phyloP scores from a whole-genome alignment of 2,888 invertebrate species.

The Meiosimyza decipiens region DNA sequence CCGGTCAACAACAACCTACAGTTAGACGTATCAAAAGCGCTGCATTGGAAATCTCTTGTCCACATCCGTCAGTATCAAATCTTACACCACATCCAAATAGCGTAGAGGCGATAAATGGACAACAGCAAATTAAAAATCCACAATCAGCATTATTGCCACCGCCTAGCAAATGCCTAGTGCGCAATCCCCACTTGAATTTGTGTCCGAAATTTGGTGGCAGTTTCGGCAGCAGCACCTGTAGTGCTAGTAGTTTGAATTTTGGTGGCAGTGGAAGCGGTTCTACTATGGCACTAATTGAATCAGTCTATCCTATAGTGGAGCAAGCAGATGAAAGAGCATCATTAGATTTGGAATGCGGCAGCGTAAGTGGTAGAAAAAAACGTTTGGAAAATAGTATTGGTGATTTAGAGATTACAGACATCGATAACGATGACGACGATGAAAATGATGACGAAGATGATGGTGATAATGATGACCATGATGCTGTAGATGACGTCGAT shows the following conservation, averaged over 20 bases:
- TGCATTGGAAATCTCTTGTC: conserved; percentile 77
- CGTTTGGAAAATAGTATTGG: conserved; percentile 15
- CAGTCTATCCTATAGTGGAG: conserved; percentile 83
- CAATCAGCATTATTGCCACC: conserved; percentile 74
- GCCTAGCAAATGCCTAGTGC: conserved; percentile 76
- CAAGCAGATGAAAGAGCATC: conserved; percentile 78
- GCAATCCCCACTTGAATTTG: conserved; percentile 77
- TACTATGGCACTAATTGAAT: conserved; percentile 60
- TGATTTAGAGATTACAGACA: conserved; percentile 64
- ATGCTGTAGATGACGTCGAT: conserved; percentile 52
- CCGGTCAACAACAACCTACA: conserved; percentile 44
- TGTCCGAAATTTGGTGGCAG: conserved; percentile 70
- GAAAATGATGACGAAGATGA: conserved; percentile 46
- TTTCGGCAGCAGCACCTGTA: conserved; percentile 50
- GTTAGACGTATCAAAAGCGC: conserved; percentile 78
- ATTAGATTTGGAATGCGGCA: conserved; percentile 52
- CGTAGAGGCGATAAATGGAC: conserved; percentile 78
- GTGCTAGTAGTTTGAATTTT: conserved; percentile 58
- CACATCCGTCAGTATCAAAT: conserved; percentile 76
- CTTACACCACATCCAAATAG: conserved; percentile 85
- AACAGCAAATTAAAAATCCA: conserved; percentile 74
- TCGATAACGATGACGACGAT: conserved; percentile 71
- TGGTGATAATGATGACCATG: conserved; percentile 74
- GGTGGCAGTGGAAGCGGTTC: conserved; percentile 55
- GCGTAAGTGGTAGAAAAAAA: neutral